These are phyloP conservation scores for Mimas tiliae DNA, from an alignment of 2,888 invertebrate species.

Conservation along the genomic window DNA sequence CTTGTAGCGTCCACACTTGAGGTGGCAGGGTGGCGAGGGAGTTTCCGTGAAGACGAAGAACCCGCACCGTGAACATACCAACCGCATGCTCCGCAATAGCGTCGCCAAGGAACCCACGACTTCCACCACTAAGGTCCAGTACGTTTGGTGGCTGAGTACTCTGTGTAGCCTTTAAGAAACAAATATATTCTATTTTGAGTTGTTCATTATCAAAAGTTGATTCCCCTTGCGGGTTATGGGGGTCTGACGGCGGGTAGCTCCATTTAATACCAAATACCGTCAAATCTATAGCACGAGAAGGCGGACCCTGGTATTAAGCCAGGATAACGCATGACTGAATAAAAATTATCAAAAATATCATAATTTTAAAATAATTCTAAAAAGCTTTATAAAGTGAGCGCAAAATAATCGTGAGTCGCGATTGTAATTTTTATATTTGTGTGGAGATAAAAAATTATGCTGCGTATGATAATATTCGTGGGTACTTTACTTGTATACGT, in stretches of 20 bases:
- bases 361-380: not conserved
- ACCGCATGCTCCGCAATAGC: constrained; percentile 66
- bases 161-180: constrained; percentile 68
- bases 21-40: constrained; percentile 85
- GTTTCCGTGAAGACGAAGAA: constrained; percentile 76
- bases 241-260: too few species aligned
- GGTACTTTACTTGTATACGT: not conserved
- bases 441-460: not conserved
- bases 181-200: not conserved
- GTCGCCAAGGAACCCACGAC: constrained; percentile 61
- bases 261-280: too few species aligned
- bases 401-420: not conserved
- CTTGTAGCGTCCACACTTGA: constrained; percentile 85
- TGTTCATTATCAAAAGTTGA: not conserved
- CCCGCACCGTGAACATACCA: constrained; percentile 69
- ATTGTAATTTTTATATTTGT: not conserved
- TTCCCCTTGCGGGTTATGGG: too few species aligned
- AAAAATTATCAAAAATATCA: not conserved
- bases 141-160: constrained; percentile 78
- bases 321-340: too few species aligned
- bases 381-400: not conserved
- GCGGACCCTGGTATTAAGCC: too few species aligned
- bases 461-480: not conserved
- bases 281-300: too few species aligned
- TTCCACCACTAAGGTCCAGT: constrained; percentile 72